phyloP scores from a whole-genome alignment of 2,888 invertebrate genomes.

The Ochlodes sylvanus region DNA sequence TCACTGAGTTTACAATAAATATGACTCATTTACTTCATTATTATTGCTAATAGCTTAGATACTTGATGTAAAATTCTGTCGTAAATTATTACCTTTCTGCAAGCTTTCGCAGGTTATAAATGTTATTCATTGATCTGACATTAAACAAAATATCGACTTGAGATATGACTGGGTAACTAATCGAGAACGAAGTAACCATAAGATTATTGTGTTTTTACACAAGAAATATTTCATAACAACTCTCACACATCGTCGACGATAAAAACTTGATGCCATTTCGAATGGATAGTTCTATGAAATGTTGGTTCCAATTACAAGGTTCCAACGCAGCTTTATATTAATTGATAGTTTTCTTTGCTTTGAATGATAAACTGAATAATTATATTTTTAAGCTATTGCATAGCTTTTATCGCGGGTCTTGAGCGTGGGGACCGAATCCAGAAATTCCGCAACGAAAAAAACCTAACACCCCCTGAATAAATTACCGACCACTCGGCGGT shows the following conservation, averaged over 20 bases:
- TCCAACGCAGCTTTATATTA: too few species aligned
- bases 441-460: too few species aligned
- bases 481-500: too few species aligned
- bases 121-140: slow-evolving; percentile 6
- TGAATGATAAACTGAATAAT: background rate
- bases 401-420: too few species aligned
- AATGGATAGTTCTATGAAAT: slow-evolving; percentile 1
- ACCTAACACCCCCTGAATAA: too few species aligned
- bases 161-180: slow-evolving; percentile 16
- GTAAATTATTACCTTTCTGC: background rate
- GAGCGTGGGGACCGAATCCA: too few species aligned
- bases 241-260: slow-evolving; percentile 40
- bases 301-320: too few species aligned
- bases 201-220: slow-evolving; percentile 19
- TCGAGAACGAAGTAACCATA: background rate
- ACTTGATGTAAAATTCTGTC: slow-evolving; percentile 16
- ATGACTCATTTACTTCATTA: slow-evolving; percentile 57
- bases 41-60: slow-evolving; percentile 29
- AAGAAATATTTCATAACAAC: slow-evolving; percentile 39
- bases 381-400: too few species aligned
- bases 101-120: background rate
- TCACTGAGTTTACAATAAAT: slow-evolving; percentile 54
- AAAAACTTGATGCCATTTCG: slow-evolving; percentile 22
- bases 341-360: too few species aligned
- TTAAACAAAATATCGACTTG: background rate